Conservation (phyloP, 2,888 invertebrate species). For the Epinotia brunnichana region DNA sequence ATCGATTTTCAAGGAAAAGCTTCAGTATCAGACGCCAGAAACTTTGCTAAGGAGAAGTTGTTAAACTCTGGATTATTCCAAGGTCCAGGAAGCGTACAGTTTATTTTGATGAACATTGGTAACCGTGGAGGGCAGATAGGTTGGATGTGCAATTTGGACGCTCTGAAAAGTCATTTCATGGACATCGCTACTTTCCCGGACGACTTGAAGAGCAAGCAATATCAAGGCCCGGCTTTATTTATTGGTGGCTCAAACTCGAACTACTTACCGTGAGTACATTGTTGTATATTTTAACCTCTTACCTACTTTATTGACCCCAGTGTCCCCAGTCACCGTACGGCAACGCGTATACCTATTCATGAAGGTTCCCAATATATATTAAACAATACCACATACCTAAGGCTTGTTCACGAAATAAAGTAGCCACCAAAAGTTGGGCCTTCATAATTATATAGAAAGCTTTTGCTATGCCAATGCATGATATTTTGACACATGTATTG, state of each 20-base stretch:
- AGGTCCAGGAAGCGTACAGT: constrained; percentile 52
- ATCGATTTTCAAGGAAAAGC: constrained; percentile 78
- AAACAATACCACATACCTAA: too few species aligned
- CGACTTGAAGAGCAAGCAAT: constrained; percentile 55
- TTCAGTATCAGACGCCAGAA: constrained; percentile 16
- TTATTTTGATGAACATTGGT: constrained; percentile 65
- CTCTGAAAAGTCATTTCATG: constrained; percentile 54
- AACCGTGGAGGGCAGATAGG: constrained; percentile 55
- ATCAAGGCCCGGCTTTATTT: constrained; percentile 64
- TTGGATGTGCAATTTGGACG: constrained; percentile 65
- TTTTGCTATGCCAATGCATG: too few species aligned
- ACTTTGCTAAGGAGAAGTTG: constrained; percentile 58
- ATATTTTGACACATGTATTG: too few species aligned
- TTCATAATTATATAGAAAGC: too few species aligned
- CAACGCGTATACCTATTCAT: neutral
- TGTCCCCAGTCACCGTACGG: neutral
- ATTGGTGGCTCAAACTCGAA: constrained; percentile 66
- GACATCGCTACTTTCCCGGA: constrained; percentile 63
- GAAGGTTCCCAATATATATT: neutral
- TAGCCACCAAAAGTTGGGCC: too few species aligned
- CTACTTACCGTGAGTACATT: constrained; percentile 66
- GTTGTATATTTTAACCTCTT: constrained; percentile 3
- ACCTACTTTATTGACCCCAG: neutral
- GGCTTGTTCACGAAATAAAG: too few species aligned
- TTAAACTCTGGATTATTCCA: constrained; percentile 53